phyloP scores from a whole-genome alignment of 2,888 invertebrate species.

The Rhingia campestris region DNA sequence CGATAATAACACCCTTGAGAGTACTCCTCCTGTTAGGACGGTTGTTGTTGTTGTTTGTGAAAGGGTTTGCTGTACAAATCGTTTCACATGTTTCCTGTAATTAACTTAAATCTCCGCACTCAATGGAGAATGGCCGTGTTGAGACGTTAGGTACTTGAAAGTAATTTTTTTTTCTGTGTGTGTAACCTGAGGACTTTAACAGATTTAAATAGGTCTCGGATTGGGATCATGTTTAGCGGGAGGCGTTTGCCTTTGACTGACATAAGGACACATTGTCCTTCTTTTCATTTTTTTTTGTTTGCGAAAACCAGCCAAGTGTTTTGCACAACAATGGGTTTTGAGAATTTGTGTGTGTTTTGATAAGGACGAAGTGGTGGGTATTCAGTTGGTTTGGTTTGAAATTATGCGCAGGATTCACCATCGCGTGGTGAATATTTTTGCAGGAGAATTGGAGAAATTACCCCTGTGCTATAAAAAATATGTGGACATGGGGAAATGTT shows the following conservation, averaged over 20 bases:
- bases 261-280: conserved; percentile 12
- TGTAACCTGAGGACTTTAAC: conserved; percentile 20
- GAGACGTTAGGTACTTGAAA: conserved; percentile 8
- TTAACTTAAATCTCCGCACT: conserved; percentile 62
- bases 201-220: conserved; percentile 45
- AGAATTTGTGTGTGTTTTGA: conserved; percentile 38
- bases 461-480: conserved; percentile 62
- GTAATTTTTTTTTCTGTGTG: too few species aligned
- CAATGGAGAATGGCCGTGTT: conserved; percentile 27
- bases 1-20: conserved; percentile 60
- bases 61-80: conserved; percentile 68
- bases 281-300: not conserved
- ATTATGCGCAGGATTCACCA: conserved; percentile 37
- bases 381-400: not conserved
- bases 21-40: not conserved
- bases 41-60: conserved; percentile 36
- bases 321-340: conserved; percentile 27
- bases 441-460: not conserved
- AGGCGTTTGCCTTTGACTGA: conserved; percentile 1
- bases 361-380: conserved; percentile 40
- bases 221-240: conserved; percentile 13
- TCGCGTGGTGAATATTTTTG: not conserved
- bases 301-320: conserved; percentile 14
- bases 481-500: conserved; percentile 21
- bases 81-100: conserved; percentile 71